These are phyloP conservation scores for Synaphobranchus kaupii DNA, from an alignment of 2,797 vertebrate genomes.

Conservation along the genomic window DNA sequence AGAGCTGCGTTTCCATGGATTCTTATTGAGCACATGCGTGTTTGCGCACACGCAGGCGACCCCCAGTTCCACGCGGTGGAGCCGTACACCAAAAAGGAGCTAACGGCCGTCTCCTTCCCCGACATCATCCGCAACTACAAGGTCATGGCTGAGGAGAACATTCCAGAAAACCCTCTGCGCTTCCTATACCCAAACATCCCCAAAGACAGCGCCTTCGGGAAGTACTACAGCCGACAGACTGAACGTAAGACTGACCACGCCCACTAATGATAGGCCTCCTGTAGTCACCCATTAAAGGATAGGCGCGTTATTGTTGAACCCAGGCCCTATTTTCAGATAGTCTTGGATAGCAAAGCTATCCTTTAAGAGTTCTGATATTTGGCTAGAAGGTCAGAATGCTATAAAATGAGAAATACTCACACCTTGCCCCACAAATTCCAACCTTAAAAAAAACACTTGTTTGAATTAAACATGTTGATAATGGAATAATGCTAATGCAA, in stretches of 20 bases:
- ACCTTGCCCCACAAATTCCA: neutral
- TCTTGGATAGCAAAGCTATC: too few species aligned
- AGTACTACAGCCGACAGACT: constrained; percentile 90
- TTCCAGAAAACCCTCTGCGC: constrained; percentile 92
- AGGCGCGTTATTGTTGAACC: too few species aligned
- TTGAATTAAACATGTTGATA: too few species aligned
- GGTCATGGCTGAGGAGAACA: constrained; percentile 95
- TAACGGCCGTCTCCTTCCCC: constrained; percentile 87
- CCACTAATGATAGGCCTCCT: neutral
- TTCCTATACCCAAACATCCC: constrained; percentile 86
- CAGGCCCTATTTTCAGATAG: too few species aligned
- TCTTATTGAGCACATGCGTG: neutral
- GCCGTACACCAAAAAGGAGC: constrained; percentile 94
- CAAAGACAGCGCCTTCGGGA: constrained; percentile 92
- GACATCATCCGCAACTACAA: constrained; percentile 97
- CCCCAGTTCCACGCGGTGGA: constrained; percentile 88
- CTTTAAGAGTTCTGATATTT: too few species aligned
- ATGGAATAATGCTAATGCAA: too few species aligned
- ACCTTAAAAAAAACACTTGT: too few species aligned
- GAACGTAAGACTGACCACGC: constrained; percentile 75
- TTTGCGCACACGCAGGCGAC: constrained; percentile 64
- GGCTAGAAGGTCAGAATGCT: too few species aligned
- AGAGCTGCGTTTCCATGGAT: too few species aligned
- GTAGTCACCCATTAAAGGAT: neutral
- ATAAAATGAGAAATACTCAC: neutral